These are phyloP conservation scores for Campoplex nolae DNA, from an alignment of 2,888 invertebrate genomes.

Conservation along the genomic window DNA sequence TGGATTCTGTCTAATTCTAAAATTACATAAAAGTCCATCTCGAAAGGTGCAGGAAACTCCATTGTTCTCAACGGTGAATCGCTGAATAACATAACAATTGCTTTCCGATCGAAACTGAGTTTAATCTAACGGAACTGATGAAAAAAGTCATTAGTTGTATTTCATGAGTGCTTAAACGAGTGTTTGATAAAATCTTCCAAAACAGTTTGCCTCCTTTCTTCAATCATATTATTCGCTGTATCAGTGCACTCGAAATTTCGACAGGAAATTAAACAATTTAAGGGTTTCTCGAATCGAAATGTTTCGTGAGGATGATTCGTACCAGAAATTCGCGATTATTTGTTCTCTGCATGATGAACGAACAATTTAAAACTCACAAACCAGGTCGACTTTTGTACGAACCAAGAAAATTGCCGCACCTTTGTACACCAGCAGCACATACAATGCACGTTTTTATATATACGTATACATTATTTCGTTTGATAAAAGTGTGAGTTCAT, in stretches of 20 bases:
- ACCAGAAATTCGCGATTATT: slow-evolving; percentile 8
- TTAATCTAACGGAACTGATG: background rate
- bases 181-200: background rate
- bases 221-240: background rate
- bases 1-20: background rate
- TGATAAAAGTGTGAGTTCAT: slow-evolving; percentile 18
- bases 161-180: background rate
- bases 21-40: background rate
- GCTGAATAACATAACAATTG: background rate
- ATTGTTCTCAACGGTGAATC: background rate
- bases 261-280: background rate
- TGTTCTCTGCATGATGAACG: background rate
- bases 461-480: background rate
- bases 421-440: background rate
- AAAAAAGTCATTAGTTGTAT: background rate
- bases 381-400: slow-evolving; percentile 6
- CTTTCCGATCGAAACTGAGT: background rate
- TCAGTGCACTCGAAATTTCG: background rate
- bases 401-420: slow-evolving; percentile 29
- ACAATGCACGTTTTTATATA: background rate
- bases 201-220: background rate
- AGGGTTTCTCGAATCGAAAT: background rate
- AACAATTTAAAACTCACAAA: slow-evolving; percentile 2
- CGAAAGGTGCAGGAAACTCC: background rate
- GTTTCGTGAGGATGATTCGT: background rate